A percentile compares a stretch with the other conserved stretches of the same genome.
phyloP scores from a whole-genome alignment of 2,113 vertebrate species.

The Dinomys branickii region DNA sequence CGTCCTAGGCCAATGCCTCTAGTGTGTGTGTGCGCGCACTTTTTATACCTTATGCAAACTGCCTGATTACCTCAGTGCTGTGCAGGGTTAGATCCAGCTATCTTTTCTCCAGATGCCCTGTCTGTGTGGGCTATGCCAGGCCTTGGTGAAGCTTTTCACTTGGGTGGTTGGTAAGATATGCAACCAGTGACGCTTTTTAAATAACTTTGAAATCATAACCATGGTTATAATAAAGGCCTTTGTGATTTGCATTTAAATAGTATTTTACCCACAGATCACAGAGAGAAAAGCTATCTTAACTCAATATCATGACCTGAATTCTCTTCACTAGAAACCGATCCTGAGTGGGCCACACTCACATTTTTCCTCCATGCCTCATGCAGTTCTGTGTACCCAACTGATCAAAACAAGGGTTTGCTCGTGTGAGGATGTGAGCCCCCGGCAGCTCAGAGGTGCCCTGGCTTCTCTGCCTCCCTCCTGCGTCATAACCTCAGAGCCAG shows the following conservation, averaged over 20 bases:
- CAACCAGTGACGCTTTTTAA: constrained; percentile 49
- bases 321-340: not conserved
- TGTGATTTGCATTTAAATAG: constrained; percentile 82
- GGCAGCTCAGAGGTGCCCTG: fast-evolving
- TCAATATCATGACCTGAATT: constrained; percentile 69
- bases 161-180: not conserved
- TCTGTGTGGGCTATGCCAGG: fast-evolving
- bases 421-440: not conserved
- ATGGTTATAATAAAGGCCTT: constrained; percentile 66
- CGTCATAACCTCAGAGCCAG: not conserved
- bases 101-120: too few species aligned
- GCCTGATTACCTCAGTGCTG: not conserved
- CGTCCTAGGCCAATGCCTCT: not conserved
- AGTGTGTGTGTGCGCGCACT: too few species aligned
- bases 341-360: not conserved
- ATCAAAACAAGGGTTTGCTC: not conserved
- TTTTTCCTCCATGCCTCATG: not conserved
- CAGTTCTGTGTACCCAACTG: not conserved
- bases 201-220: constrained; percentile 68
- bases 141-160: not conserved
- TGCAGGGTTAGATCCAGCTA: not conserved
- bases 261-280: constrained; percentile 75
- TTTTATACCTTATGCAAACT: not conserved
- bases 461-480: not conserved
- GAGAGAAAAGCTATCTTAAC: constrained; percentile 69